A percentile compares a stretch with the other conserved stretches of the same genome.
These are phyloP conservation scores for Adelges cooleyi DNA, from an alignment of 1,140 invertebrate genomes.

Conservation along the genomic window DNA sequence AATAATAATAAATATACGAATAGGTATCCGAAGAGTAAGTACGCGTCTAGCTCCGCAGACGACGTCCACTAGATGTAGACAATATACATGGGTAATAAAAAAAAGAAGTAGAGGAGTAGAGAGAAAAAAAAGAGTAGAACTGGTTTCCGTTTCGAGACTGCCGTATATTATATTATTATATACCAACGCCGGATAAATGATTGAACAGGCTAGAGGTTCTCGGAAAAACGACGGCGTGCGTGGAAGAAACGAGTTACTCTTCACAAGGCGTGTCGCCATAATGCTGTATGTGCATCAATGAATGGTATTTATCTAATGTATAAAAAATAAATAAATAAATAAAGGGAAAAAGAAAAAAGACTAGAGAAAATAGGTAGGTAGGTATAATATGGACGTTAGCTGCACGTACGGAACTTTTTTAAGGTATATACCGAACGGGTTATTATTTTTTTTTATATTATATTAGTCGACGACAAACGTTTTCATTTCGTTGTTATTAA, in stretches of 20 bases:
- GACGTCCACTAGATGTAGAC: neutral
- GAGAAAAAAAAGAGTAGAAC: slow-evolving; percentile 5
- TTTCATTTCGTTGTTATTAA: slow-evolving; percentile 9
- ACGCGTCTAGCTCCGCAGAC: neutral
- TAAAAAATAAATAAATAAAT: neutral
- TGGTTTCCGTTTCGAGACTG: slow-evolving; percentile 10
- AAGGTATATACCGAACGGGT: neutral
- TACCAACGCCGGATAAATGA: slow-evolving; percentile 14
- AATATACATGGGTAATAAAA: too few relatives aligned
- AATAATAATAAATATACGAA: too few relatives aligned
- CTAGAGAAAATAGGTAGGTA: neutral
- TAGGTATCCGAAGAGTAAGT: too few relatives aligned
- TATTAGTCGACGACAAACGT: neutral
- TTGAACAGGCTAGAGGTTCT: slow-evolving; percentile 13
- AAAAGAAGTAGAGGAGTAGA: too few relatives aligned
- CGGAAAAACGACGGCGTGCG: neutral
- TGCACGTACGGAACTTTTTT: neutral
- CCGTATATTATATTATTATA: too few relatives aligned
- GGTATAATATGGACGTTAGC: neutral
- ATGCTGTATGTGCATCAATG: slow-evolving; percentile 15
- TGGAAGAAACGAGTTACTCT: slow-evolving; percentile 17
- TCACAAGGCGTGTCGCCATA: slow-evolving; percentile 26
- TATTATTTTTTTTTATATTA: neutral
- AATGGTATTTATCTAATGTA: slow-evolving; percentile 11
- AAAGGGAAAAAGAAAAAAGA: neutral